phyloP scores from a whole-genome alignment of 2,888 invertebrate genomes.

The Eupithecia subfuscata region DNA sequence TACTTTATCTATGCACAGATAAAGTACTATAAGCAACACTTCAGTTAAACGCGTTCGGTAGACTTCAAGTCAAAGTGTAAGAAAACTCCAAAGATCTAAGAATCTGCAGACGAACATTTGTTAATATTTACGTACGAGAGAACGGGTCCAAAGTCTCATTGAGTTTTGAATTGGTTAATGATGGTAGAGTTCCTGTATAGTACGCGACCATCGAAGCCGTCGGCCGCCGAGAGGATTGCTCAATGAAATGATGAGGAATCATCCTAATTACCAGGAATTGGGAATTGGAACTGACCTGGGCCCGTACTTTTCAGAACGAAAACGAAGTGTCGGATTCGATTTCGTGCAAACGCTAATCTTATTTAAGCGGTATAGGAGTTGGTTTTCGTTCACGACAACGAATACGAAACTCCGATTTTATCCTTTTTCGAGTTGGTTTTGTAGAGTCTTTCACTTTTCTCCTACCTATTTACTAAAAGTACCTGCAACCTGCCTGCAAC shows the following conservation, averaged over 20 bases:
- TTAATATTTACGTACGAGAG: constrained; percentile 47
- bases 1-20: no score
- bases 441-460: constrained; percentile 27
- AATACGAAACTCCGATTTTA: no score
- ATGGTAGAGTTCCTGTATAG: constrained; percentile 68
- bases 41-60: not conserved
- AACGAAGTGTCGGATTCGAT: no score
- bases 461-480: constrained; percentile 7
- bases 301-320: no score
- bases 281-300: constrained; percentile 63
- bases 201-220: constrained; percentile 66
- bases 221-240: constrained; percentile 58
- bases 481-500: not conserved
- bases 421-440: constrained; percentile 11
- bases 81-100: not conserved
- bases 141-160: constrained; percentile 66
- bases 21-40: no score
- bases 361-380: no score
- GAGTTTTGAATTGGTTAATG: constrained; percentile 76
- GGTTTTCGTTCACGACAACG: no score
- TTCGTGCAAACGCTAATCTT: no score
- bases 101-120: constrained; percentile 31
- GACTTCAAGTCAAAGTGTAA: not conserved
- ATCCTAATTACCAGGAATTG: constrained; percentile 72
- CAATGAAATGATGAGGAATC: constrained; percentile 67